Evolutionary conservation across 2,888 invertebrate genomes (phyloP).

Genomic region (Himalopsyche tibetana): DNA sequence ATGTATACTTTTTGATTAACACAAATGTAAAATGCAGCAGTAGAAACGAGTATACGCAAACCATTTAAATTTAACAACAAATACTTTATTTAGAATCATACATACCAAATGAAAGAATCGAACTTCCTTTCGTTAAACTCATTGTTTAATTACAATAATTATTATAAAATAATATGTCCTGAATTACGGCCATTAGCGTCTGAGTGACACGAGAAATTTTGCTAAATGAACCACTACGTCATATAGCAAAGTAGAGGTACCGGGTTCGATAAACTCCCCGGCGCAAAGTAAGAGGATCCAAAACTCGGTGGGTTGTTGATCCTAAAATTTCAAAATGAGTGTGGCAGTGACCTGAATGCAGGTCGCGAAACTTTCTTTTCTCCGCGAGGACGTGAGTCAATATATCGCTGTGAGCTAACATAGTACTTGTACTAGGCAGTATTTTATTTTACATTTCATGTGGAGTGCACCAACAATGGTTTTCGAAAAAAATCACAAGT

Average conservation of each 20-base stretch:
- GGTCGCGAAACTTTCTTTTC: constrained; percentile 52
- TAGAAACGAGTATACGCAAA: no score
- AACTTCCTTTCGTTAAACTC: no score
- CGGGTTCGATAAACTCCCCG: constrained; percentile 15
- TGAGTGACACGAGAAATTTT: constrained; percentile 7
- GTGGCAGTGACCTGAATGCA: constrained; percentile 50
- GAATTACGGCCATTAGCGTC: neutral
- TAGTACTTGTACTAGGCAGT: neutral
- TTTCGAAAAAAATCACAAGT: neutral
- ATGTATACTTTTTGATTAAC: no score
- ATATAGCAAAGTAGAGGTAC: neutral
- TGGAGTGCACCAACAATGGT: constrained; percentile 13
- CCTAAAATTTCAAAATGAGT: constrained; percentile 51
- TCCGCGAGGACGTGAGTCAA: constrained; percentile 34
- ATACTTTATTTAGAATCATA: no score
- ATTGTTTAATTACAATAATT: neutral
- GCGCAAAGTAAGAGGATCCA: constrained; percentile 30
- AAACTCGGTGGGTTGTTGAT: constrained; percentile 43
- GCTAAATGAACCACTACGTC: neutral
- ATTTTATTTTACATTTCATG: neutral
- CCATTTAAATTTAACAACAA: no score
- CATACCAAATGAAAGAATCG: no score
- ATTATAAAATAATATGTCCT: neutral
- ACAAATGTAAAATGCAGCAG: no score
- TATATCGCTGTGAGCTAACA: constrained; percentile 22